phyloP scores from a whole-genome alignment of 2,113 vertebrate species.

The Acrocephalus arundinaceus region DNA sequence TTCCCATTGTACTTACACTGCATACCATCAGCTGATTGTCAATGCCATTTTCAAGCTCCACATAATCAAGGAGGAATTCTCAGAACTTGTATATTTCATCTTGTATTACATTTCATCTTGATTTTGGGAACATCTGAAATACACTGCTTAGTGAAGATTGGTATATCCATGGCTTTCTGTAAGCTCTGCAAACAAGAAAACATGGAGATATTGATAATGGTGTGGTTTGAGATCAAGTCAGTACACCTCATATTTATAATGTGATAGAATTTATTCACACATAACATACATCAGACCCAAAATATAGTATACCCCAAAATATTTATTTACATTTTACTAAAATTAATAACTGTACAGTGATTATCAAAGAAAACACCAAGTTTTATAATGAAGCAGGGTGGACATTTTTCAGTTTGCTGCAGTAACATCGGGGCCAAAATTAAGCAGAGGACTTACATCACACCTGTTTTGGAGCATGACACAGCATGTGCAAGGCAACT shows the following conservation, averaged over 20 bases:
- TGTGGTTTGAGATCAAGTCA: not conserved
- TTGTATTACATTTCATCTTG: not conserved
- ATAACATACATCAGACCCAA: not conserved
- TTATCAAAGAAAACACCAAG: not conserved
- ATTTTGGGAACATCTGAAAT: not conserved
- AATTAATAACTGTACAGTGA: accelerated
- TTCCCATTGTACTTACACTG: not conserved
- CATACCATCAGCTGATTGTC: not conserved
- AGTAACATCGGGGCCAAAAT: not conserved
- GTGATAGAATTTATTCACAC: not conserved
- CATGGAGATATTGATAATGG: not conserved
- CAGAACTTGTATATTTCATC: not conserved
- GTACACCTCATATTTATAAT: not conserved
- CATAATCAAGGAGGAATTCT: not conserved
- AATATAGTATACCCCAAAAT: not conserved
- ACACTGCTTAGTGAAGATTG: not conserved
- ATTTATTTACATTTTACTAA: not conserved
- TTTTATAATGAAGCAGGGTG: not conserved
- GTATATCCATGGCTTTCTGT: not conserved
- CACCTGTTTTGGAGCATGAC: not conserved
- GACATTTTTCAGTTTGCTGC: not conserved
- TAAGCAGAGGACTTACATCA: not conserved
- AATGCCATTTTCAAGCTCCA: not conserved
- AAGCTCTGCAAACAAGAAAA: not conserved
- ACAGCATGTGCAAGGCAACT: not conserved